phyloP scores from a whole-genome alignment of 2,888 invertebrate genomes.

The Callyntrura guangdongensis region DNA sequence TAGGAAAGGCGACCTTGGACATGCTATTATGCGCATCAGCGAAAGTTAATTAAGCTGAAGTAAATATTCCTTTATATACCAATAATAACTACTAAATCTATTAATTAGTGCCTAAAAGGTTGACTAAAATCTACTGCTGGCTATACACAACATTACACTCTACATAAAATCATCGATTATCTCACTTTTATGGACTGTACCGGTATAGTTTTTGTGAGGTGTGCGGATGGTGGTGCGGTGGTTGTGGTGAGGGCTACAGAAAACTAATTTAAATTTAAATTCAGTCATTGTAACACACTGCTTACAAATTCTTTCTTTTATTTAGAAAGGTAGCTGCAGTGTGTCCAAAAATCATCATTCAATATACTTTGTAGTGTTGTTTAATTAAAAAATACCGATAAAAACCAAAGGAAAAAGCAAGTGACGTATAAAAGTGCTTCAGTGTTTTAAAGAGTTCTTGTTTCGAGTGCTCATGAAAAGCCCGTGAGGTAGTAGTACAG shows the following conservation, averaged over 20 bases:
- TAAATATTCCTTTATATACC: too few species aligned
- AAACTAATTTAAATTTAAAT: conserved; percentile 19
- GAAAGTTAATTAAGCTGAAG: too few species aligned
- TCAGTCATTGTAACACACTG: conserved; percentile 8
- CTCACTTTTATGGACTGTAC: conserved; percentile 49
- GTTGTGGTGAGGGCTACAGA: conserved; percentile 75
- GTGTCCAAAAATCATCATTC: too few species aligned
- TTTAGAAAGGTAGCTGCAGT: neutral
- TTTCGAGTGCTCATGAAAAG: conserved; percentile 46
- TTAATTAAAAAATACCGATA: neutral
- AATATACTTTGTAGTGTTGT: conserved; percentile 18
- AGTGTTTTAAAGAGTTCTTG: conserved; percentile 19
- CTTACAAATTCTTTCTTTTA: neutral
- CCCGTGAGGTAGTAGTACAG: neutral
- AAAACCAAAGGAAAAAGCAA: conserved; percentile 20
- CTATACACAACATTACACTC: neutral
- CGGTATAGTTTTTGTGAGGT: conserved; percentile 74
- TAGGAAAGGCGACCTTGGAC: too few species aligned
- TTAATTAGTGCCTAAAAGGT: too few species aligned
- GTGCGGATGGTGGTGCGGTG: conserved; percentile 78
- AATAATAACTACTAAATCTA: too few species aligned
- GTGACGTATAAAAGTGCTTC: conserved; percentile 42
- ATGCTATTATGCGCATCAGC: too few species aligned
- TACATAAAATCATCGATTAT: neutral
- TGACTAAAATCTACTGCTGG: neutral